These are phyloP conservation scores for Delichon dasypus DNA, from an alignment of 2,797 vertebrate genomes.

Conservation along the genomic window DNA sequence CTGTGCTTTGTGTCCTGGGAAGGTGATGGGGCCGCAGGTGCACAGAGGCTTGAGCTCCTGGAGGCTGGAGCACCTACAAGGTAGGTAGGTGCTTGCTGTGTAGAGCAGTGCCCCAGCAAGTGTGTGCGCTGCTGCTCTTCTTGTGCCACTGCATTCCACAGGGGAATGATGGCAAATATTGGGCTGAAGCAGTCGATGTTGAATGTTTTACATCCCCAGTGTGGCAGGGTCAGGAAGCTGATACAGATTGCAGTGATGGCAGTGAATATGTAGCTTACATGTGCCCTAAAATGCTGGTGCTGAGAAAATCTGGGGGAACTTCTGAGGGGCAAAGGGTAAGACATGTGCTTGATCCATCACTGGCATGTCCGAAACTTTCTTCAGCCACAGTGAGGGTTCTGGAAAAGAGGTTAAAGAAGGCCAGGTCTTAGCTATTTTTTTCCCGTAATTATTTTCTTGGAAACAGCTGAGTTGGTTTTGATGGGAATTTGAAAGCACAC, in stretches of 20 bases:
- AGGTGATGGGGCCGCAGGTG: fast-evolving
- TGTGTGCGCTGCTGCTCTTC: background rate
- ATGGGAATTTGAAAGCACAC: background rate
- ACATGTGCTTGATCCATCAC: background rate
- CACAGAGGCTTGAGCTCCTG: background rate
- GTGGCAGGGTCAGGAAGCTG: background rate
- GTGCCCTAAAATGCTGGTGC: background rate
- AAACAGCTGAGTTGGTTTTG: background rate
- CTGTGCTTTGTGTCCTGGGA: fast-evolving
- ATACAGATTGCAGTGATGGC: background rate
- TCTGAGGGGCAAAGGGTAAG: background rate
- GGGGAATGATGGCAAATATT: background rate
- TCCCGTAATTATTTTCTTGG: background rate
- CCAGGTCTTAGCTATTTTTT: background rate
- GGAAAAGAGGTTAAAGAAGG: background rate
- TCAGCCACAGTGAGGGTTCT: background rate
- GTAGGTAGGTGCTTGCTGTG: background rate
- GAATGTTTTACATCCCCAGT: background rate
- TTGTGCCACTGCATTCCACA: background rate
- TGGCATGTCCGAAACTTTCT: background rate
- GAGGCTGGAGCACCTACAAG: background rate
- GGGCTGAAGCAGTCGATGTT: background rate
- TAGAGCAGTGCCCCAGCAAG: background rate
- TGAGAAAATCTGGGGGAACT: background rate
- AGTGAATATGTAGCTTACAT: background rate